These are phyloP conservation scores for Melanotaenia pygmaea DNA, from an alignment of 2,797 vertebrate genomes.

Conservation along the genomic window DNA sequence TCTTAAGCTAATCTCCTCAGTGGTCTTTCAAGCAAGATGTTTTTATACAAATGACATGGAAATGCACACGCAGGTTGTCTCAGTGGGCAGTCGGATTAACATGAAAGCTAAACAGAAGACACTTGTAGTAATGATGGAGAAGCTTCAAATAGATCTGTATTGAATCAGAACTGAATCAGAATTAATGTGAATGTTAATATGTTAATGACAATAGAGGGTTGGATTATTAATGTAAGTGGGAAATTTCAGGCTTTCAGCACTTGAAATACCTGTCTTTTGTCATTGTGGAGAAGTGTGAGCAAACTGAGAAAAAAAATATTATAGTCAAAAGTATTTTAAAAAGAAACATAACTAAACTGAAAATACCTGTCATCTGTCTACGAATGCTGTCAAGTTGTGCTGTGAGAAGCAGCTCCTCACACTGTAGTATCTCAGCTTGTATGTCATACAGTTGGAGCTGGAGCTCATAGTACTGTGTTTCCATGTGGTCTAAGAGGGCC, in stretches of 20 bases:
- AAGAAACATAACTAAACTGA: not conserved
- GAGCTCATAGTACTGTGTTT: slow-evolving; percentile 94
- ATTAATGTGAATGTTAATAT: too few relatives aligned
- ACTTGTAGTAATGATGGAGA: not conserved
- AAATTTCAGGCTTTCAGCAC: not conserved
- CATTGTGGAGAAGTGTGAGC: not conserved
- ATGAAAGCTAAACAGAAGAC: not conserved
- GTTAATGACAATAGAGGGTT: not conserved
- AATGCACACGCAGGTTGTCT: not conserved
- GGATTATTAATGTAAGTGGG: not conserved
- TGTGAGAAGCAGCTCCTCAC: slow-evolving; percentile 94
- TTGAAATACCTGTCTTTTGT: not conserved
- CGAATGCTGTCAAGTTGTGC: slow-evolving; percentile 94
- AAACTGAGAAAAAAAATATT: not conserved
- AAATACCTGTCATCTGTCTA: slow-evolving; percentile 91
- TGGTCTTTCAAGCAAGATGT: not conserved
- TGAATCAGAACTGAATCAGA: not conserved
- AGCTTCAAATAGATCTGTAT: not conserved
- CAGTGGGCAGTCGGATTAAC: not conserved
- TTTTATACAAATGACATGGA: not conserved
- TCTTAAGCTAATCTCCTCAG: not conserved
- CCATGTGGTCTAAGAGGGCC: slow-evolving; percentile 90
- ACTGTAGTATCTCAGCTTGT: slow-evolving; percentile 96
- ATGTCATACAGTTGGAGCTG: slow-evolving; percentile 98
- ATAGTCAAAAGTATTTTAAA: not conserved